Base-by-base conservation (phyloP, 2,888 invertebrate species). In the Lasioglossum morio region DNA sequence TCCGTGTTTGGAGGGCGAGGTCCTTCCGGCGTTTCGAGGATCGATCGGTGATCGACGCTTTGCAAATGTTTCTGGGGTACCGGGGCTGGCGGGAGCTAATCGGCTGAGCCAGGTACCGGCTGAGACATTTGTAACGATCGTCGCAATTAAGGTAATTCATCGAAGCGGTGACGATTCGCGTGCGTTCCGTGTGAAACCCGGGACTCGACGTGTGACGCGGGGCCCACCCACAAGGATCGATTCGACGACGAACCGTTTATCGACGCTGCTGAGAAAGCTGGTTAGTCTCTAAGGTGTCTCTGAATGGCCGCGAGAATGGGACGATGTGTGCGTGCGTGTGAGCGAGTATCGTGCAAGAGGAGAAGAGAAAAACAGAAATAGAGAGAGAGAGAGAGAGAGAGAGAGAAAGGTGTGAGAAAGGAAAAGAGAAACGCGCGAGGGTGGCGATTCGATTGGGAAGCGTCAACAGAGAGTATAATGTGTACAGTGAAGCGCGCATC, bases 91-190 rank as follows among this genome's bases (percentile, higher is more conserved):
- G 30, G 72, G 34, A 12, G 57, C 57, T 69, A 72, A 79, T 60
- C 23, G 69, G 37, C 69, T 16, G 37, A 4, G 77, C 81, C 83
- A 70, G 87, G 85, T 93, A 94, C 89, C 93, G 90, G 92, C 85
- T 91, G 95, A 95, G 93, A 94, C 93, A 94, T 94, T 95, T 94
- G 94, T 93, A 95, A 95, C 94, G 94, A 94, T 91, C 83, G 86
- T 92, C 92, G 91, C 92, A 92, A 94, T 92, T 93, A 93, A 91
- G 92, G 86, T 93, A 93, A 93, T 93, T 94, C 93, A 92, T 89
- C 84, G 88, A 69, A 12, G 19, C 88, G 88, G 82, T 79, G 86
- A 88, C 90, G 89, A 90, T 88, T 72, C 82, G 89, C 87, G 83
- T 66, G 40, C 80, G 86, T 79, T 60, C 78, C 73, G 70, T 77